These are phyloP conservation scores for Daphoenositta chrysoptera DNA, from an alignment of 2,113 vertebrate genomes.

Conservation along the genomic window DNA sequence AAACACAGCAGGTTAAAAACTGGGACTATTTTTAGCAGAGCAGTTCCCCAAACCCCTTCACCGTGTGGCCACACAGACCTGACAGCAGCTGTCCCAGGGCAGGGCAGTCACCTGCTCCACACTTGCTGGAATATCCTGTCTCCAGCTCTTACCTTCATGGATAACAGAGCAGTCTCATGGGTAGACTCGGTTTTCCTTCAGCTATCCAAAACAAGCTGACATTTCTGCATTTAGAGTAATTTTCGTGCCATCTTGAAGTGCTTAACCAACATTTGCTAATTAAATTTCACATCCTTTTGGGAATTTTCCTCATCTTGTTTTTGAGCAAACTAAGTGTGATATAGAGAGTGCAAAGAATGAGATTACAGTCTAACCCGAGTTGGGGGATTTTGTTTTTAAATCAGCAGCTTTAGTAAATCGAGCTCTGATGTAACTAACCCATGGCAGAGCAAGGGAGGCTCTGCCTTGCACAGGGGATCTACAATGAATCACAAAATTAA, in stretches of 20 bases:
- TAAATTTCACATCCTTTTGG: slow-evolving; percentile 45
- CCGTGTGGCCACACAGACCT: background rate
- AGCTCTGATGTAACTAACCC: background rate
- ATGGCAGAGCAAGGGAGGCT: background rate
- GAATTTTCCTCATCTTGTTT: slow-evolving; percentile 35
- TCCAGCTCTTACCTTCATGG: background rate
- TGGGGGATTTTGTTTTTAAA: slow-evolving; percentile 17
- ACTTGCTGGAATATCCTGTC: background rate
- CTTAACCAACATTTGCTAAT: slow-evolving; percentile 52
- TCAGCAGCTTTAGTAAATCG: background rate
- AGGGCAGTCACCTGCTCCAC: background rate
- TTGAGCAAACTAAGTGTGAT: slow-evolving; percentile 9
- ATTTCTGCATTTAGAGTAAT: background rate
- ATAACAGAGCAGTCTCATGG: background rate
- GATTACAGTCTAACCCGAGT: background rate
- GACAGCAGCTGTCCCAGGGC: background rate
- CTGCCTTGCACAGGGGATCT: background rate
- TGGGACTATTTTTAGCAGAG: slow-evolving; percentile 14
- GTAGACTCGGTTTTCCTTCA: background rate
- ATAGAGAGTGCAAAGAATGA: background rate
- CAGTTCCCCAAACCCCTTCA: background rate
- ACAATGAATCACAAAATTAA: background rate
- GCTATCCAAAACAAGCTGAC: background rate
- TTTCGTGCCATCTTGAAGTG: slow-evolving; percentile 22
- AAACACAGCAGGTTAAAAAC: slow-evolving; percentile 3